A percentile compares a stretch with the other conserved stretches of the same genome.
phyloP scores from a whole-genome alignment of 2,888 invertebrate genomes.

The Aphidius colemani region DNA sequence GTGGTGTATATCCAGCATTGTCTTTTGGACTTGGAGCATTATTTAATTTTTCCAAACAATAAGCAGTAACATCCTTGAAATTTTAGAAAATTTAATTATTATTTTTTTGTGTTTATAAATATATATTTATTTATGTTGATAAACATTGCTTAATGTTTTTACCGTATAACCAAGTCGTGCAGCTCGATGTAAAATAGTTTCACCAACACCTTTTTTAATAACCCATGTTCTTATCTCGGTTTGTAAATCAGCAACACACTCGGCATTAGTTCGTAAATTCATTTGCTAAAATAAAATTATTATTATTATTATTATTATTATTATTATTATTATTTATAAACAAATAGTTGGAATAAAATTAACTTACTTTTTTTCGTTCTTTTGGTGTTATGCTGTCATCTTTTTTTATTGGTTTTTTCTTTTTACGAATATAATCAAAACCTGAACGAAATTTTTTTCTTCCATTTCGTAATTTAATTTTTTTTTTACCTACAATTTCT shows the following conservation, averaged over 20 bases:
- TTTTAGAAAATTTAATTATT: no score
- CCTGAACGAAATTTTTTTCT: constrained; percentile 80
- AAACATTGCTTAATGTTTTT: no score
- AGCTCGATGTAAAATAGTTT: constrained; percentile 89
- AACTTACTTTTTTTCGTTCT: constrained; percentile 60
- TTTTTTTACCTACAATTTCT: constrained; percentile 61
- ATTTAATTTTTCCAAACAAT: constrained; percentile 84
- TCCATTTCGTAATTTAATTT: constrained; percentile 69
- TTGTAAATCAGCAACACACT: constrained; percentile 77
- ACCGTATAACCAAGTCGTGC: constrained; percentile 88
- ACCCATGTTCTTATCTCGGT: constrained; percentile 90
- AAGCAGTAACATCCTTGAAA: constrained; percentile 81
- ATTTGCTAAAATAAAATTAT: constrained; percentile 40
- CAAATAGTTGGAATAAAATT: background rate
- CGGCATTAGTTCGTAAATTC: constrained; percentile 64
- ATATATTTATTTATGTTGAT: no score
- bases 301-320: background rate
- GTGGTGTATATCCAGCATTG: constrained; percentile 90
- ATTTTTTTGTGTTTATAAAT: background rate
- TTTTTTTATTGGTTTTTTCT: constrained; percentile 74
- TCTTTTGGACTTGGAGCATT: constrained; percentile 85
- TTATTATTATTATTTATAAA: constrained; percentile 2
- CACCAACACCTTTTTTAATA: constrained; percentile 91
- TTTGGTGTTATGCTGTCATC: constrained; percentile 62
- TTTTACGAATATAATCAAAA: constrained; percentile 88